phyloP scores from a whole-genome alignment of 2,797 vertebrate species.

The Rhinichthys osculus region DNA sequence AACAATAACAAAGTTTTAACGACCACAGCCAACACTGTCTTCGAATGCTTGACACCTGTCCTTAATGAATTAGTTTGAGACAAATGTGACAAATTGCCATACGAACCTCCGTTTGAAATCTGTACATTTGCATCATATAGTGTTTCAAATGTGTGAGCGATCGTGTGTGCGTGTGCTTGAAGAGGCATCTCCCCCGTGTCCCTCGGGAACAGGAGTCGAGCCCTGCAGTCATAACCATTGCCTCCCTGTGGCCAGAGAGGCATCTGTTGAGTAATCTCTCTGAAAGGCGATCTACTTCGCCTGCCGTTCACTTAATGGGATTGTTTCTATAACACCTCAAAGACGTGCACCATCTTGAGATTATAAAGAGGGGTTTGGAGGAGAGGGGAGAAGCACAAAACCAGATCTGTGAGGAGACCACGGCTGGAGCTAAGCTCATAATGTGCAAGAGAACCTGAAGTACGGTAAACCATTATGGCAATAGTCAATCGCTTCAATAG shows the following conservation, averaged over 20 bases:
- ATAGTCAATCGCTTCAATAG: conserved; percentile 8
- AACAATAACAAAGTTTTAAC: conserved; percentile 44
- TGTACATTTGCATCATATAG: conserved; percentile 47
- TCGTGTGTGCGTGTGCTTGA: conserved; percentile 40
- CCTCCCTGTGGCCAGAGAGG: conserved; percentile 62
- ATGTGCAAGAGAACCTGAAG: conserved; percentile 16
- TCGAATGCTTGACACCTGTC: conserved; percentile 43
- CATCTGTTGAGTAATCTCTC: conserved; percentile 78
- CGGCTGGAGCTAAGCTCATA: conserved; percentile 26
- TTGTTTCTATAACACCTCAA: conserved; percentile 71
- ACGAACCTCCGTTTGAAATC: conserved; percentile 38
- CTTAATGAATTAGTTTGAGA: conserved; percentile 47
- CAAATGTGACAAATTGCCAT: conserved; percentile 37
- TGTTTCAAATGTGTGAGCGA: conserved; percentile 52
- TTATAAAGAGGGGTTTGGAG: conserved; percentile 51
- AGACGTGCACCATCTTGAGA: conserved; percentile 63
- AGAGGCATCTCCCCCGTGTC: conserved; percentile 36
- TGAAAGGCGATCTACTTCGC: conserved; percentile 71
- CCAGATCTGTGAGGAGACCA: conserved; percentile 18
- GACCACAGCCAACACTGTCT: neutral
- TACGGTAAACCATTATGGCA: conserved; percentile 11
- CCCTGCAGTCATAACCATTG: conserved; percentile 66
- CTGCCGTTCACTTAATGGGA: conserved; percentile 72
- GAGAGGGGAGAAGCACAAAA: conserved; percentile 29
- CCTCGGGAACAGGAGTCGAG: conserved; percentile 64